phyloP scores from a whole-genome alignment of 2,113 vertebrate species.

The Hemichromis elongatus region DNA sequence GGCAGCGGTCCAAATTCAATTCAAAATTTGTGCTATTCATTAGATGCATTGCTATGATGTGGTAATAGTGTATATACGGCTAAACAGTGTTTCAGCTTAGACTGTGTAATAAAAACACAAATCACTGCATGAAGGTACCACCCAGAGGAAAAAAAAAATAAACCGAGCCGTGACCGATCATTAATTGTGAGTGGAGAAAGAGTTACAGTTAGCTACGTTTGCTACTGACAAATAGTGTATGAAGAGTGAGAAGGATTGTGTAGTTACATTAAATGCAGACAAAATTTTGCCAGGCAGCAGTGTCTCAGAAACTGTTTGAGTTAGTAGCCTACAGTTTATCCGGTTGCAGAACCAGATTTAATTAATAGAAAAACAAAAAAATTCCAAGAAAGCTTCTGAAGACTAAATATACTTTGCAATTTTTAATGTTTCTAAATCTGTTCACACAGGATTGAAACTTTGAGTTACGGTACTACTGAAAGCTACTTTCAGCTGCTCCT shows the following conservation, averaged over 20 bases:
- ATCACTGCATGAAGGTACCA: slow-evolving; percentile 26
- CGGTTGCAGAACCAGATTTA: not conserved
- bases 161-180: slow-evolving; percentile 9
- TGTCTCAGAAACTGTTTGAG: not conserved
- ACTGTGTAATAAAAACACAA: slow-evolving; percentile 6
- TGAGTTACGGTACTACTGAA: not conserved
- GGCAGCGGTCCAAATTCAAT: not conserved
- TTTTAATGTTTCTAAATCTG: not conserved
- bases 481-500: not conserved
- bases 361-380: not conserved
- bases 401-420: not conserved
- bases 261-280: not conserved
- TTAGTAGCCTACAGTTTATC: not conserved
- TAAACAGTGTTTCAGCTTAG: slow-evolving; percentile 7
- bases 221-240: not conserved
- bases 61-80: slow-evolving; percentile 15
- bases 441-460: not conserved
- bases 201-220: not conserved
- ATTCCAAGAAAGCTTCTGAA: not conserved
- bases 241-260: not conserved
- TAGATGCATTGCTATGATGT: slow-evolving; percentile 13
- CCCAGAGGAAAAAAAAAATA: slow-evolving; percentile 33
- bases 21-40: not conserved
- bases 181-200: slow-evolving; percentile 14
- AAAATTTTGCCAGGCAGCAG: not conserved